These are phyloP conservation scores for Pogoniulus pusillus DNA, from an alignment of 2,797 vertebrate genomes.

Conservation along the genomic window DNA sequence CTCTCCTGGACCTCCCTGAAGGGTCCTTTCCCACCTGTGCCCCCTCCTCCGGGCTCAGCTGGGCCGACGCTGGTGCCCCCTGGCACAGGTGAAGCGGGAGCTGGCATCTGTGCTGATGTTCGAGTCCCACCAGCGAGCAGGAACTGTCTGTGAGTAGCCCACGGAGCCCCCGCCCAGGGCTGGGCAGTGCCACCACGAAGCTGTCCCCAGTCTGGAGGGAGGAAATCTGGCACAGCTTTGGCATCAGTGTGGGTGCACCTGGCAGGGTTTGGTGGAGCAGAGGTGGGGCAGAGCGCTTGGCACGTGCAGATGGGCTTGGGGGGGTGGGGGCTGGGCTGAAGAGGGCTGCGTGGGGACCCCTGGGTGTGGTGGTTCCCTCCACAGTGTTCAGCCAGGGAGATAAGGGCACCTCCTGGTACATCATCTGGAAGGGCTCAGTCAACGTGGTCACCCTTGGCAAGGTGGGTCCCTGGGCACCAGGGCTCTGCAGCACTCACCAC, in stretches of 20 bases:
- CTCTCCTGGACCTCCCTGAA: fast-evolving
- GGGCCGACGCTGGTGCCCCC: background rate
- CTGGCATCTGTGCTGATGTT: conserved; percentile 92
- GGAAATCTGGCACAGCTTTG: fast-evolving
- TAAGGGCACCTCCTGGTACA: conserved; percentile 97
- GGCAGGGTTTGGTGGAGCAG: background rate
- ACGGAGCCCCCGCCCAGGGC: fast-evolving
- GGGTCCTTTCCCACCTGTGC: fast-evolving
- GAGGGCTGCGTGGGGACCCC: background rate
- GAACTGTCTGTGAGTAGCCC: conserved; percentile 90
- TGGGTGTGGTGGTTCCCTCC: background rate
- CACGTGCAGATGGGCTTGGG: too few relatives aligned
- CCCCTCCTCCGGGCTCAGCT: background rate
- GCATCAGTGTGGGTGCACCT: fast-evolving
- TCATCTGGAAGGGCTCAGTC: conserved; percentile 98
- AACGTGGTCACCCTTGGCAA: conserved; percentile 97
- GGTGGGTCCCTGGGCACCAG: conserved; percentile 67
- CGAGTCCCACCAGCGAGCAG: conserved; percentile 90
- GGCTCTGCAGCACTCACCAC: too few relatives aligned
- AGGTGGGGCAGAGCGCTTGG: too few relatives aligned
- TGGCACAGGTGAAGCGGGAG: conserved; percentile 89
- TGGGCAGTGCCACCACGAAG: background rate
- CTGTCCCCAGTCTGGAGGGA: fast-evolving
- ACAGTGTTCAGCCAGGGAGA: conserved; percentile 97
- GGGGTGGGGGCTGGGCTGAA: too few relatives aligned